These are phyloP conservation scores for Hecatera dysodea DNA, from an alignment of 2,888 invertebrate genomes.

Conservation along the genomic window DNA sequence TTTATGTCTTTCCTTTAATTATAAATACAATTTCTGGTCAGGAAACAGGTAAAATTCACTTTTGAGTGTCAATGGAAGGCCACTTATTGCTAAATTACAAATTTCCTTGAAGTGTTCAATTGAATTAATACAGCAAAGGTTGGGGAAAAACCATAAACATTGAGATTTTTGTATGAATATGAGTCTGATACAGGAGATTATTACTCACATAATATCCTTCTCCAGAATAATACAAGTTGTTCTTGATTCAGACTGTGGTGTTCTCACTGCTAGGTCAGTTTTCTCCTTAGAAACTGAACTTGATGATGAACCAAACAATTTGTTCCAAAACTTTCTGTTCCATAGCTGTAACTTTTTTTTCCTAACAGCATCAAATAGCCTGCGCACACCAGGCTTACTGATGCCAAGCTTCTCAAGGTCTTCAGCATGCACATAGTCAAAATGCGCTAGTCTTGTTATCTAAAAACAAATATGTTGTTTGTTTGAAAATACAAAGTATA, in stretches of 20 bases:
- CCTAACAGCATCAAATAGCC: slow-evolving; percentile 97
- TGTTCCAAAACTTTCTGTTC: slow-evolving; percentile 95
- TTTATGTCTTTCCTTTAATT: not conserved
- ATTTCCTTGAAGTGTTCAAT: slow-evolving; percentile 3
- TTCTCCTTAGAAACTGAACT: slow-evolving; percentile 83
- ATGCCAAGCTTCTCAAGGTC: slow-evolving; percentile 98
- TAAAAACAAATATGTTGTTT: slow-evolving; percentile 78
- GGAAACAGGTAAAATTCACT: slow-evolving; percentile 2
- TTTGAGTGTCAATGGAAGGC: not conserved
- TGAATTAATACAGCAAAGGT: slow-evolving; percentile 1
- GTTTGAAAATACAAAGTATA: not conserved
- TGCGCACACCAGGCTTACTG: slow-evolving; percentile 97
- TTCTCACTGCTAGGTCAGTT: slow-evolving; percentile 87
- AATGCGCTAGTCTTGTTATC: slow-evolving; percentile 98
- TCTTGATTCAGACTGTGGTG: slow-evolving; percentile 80
- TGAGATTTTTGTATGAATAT: not conserved
- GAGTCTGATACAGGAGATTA: not conserved
- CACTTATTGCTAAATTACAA: not conserved
- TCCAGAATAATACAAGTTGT: slow-evolving; percentile 96
- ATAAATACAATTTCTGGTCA: not conserved
- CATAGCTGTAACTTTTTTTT: slow-evolving; percentile 96
- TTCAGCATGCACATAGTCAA: slow-evolving; percentile 98
- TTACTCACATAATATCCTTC: slow-evolving; percentile 93
- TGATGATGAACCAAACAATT: slow-evolving; percentile 92
- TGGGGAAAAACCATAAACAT: not conserved